Base-by-base conservation (phyloP, 2,888 invertebrate species). In the Drosophila borealis region DNA sequence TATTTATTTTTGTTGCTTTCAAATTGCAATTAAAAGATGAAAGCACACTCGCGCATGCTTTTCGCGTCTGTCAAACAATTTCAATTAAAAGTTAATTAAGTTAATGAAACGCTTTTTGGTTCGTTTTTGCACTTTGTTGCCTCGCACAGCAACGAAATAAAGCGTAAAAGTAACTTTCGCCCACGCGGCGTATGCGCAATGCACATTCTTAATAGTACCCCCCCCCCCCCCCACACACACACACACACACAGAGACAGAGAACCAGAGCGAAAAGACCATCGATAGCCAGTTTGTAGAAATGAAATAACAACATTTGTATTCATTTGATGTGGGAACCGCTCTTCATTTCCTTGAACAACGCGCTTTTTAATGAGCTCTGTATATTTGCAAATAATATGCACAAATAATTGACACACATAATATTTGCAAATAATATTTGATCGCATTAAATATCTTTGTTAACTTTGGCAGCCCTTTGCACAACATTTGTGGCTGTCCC, bases 81-180 rank as follows among this genome's bases (percentile, higher is more conserved):
- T 87, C 78, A 83, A 84, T 83, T 89, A 89, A 83, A 88, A 74
- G 70, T 89, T 87, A 89, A 83, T 89, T 84, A 87, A 84, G 64
- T 87, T 84, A 84, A 84, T 88, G 89, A 87, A 88, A 84, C 60
- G 67, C 36, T 63, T 64, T 74, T 69, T 69, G 61, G 25, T 56
- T 37, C 59, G 56, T 59, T 79, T 73, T 69, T 74, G 48, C 75
- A 76, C 70, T 67, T 78, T 63, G 59, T 73, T 78, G 66, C 41
- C 44, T 44, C 19, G 9, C 53, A 48, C 14, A 17, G 13, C 13
- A 11, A 29, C 29, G 5, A 49, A 49, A 41, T 46, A 34, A 14
- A 55, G 45, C 8, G 44, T n/a, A 36, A 36, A 45, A 45, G 45
- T 36, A 25, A 45, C 13, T 44, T 55, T 46, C 49, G 19, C 37